Base-by-base conservation (phyloP, 2,113 vertebrate species). In the Hydrolagus affinis region DNA sequence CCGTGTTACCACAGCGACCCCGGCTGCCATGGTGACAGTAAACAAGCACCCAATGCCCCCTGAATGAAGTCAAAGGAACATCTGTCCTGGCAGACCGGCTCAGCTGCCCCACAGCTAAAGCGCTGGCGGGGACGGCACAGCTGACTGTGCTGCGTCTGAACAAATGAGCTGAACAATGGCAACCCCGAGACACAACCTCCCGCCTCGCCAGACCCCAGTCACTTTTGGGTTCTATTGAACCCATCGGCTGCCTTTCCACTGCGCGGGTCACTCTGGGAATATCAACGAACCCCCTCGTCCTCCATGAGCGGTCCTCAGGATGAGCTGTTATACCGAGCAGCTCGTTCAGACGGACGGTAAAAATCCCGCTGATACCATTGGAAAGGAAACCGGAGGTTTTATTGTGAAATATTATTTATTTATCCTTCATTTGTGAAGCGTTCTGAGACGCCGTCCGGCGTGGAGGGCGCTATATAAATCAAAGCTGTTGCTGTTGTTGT, bases 51-150 rank as follows among this genome's bases (percentile, higher is more conserved):
- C 85, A 93, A 93, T 86, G 89, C 92, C 89, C 92, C 90, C 87
- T 92, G 91, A 92, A 91, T 89, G 89, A 91, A 88, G 90, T 92
- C 92, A 95, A 95, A 93, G 92, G 93, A 94, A 94, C 94, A 95
- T 93, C 93, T 94, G 94, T 92, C 93, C 94, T 88, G 88, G 92
- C 89, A 8, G 80, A 86, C 91, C 89, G 86, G 90, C 93, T 90
- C 91, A 91, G 93, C 92, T 92, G 91, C 93, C 93, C 91, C 60
- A 87, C 89, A 90, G 92, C 90, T 0, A 92, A 91, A 92, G 89
- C 88, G 86, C 90, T 91, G 91, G 93, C 88, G 85, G 88, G 88
- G 92, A 93, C 92, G 91, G 92, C 89, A 90, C 89, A 87, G 91
- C 91, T 85, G 90, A 90, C 92, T 87, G 86, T 90, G 91, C 90